These are phyloP conservation scores for Callimorpha dominula DNA, from an alignment of 2,888 invertebrate genomes.

Conservation along the genomic window DNA sequence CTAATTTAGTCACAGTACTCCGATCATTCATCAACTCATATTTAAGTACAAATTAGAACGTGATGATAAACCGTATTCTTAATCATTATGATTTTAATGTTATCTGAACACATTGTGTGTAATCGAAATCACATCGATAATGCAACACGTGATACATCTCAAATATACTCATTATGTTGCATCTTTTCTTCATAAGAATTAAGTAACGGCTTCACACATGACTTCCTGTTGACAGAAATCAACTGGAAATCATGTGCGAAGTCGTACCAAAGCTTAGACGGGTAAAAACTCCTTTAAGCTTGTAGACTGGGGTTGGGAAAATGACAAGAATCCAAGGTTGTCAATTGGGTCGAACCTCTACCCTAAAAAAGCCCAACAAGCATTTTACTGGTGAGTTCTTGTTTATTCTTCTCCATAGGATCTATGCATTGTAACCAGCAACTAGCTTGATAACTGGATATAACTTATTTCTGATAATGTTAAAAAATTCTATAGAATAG, in stretches of 20 bases:
- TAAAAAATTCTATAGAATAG: no score
- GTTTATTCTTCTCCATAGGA: background rate
- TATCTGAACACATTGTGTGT: constrained; percentile 14
- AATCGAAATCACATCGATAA: constrained; percentile 7
- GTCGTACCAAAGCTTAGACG: no score
- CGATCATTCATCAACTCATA: constrained; percentile 6
- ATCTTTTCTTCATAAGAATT: background rate
- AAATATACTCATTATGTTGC: background rate
- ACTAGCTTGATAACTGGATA: no score
- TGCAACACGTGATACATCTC: constrained; percentile 3
- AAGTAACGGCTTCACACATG: background rate
- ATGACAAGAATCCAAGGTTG: background rate
- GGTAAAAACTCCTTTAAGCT: no score
- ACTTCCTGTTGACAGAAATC: background rate
- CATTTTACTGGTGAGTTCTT: background rate
- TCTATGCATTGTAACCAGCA: no score
- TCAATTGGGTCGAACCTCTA: background rate
- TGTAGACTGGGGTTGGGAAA: background rate
- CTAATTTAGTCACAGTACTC: constrained; percentile 1
- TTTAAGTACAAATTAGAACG: constrained; percentile 40
- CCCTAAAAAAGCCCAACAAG: no score
- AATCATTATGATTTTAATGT: constrained; percentile 14
- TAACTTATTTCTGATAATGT: no score
- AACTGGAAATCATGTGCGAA: no score
- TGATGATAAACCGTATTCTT: constrained; percentile 35